Percentiles rank a stretch among this genome's conserved stretches.
These are phyloP conservation scores for Sternotherus odoratus DNA, from an alignment of 2,797 vertebrate species.

Conservation along the genomic window DNA sequence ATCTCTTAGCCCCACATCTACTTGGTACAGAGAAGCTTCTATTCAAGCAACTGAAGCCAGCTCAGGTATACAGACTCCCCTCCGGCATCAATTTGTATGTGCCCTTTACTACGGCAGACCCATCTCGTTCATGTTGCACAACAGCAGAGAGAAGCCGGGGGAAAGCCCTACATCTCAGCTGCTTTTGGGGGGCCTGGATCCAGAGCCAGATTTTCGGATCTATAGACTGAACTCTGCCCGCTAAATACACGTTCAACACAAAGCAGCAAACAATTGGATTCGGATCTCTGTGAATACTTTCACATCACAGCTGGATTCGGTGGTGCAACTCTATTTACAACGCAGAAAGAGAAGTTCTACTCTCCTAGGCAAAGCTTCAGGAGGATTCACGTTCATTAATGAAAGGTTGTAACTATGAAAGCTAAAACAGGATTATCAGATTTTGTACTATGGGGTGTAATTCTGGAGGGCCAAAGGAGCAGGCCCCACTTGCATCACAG, in stretches of 20 bases:
- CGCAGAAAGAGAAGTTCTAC: accelerated
- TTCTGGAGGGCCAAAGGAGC: background rate
- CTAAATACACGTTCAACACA: accelerated
- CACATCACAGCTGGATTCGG: accelerated
- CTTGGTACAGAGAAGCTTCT: background rate
- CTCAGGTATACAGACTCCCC: background rate
- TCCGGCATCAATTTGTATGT: background rate
- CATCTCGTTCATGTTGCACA: accelerated
- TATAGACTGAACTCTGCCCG: accelerated
- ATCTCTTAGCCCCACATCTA: background rate
- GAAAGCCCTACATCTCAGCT: accelerated
- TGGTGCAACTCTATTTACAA: background rate
- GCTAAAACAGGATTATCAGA: background rate
- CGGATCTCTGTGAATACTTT: background rate
- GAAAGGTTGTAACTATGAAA: background rate
- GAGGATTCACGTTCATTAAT: background rate
- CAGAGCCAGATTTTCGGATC: background rate
- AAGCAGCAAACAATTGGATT: accelerated
- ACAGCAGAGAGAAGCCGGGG: background rate
- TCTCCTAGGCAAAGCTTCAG: background rate
- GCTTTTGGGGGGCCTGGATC: background rate
- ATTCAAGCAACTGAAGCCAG: background rate
- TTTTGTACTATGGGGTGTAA: background rate
- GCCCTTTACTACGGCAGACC: accelerated
- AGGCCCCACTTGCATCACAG: background rate